Conservation (phyloP, 2,113 vertebrate species). For the Dasyornis broadbenti region DNA sequence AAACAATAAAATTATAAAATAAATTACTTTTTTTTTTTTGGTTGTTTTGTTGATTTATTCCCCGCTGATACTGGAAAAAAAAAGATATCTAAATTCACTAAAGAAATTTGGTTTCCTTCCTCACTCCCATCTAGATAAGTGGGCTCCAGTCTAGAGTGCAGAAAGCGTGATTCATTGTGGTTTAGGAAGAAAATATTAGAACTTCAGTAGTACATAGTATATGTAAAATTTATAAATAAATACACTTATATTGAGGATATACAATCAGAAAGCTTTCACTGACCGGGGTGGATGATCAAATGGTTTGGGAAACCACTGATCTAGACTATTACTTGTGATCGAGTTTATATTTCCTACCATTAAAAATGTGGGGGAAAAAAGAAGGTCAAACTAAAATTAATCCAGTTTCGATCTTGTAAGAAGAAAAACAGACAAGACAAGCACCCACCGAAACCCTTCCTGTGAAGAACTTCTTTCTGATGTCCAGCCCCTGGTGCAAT, state of each 20-base stretch:
- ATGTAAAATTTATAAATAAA: neutral
- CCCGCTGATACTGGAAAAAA: neutral
- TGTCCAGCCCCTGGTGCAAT: fast-evolving
- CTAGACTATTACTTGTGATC: neutral
- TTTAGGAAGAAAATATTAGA: neutral
- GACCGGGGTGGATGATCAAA: neutral
- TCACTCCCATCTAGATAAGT: neutral
- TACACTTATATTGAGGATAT: neutral
- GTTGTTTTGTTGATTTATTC: fast-evolving
- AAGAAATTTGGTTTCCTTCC: neutral
- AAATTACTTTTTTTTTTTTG: neutral
- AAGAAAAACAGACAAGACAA: neutral
- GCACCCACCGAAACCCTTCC: neutral
- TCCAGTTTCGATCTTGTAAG: neutral
- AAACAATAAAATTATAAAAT: neutral
- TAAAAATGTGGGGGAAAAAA: neutral
- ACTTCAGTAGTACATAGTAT: neutral
- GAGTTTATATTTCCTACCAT: neutral
- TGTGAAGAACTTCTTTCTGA: neutral
- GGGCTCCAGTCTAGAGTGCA: neutral
- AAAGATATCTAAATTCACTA: neutral
- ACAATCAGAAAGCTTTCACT: neutral
- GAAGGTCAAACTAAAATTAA: neutral
- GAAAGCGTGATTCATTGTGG: neutral
- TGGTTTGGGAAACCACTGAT: neutral